These are phyloP conservation scores for Todus mexicanus DNA, from an alignment of 2,797 vertebrate species.

Conservation along the genomic window DNA sequence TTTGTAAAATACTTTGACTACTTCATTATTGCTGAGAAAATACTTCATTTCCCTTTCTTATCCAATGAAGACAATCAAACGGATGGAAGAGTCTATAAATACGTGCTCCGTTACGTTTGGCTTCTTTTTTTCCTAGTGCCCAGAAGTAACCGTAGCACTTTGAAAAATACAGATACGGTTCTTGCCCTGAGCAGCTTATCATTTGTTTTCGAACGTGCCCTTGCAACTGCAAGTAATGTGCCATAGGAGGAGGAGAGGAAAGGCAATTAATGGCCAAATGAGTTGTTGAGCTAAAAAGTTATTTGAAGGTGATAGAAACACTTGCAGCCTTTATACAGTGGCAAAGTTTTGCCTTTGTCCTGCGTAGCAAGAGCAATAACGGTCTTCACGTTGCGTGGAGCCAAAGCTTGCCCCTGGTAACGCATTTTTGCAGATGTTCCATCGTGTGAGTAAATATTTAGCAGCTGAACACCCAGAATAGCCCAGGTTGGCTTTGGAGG, in stretches of 20 bases:
- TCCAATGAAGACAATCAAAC: neutral
- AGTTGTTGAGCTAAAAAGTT: conserved; percentile 37
- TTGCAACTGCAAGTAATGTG: neutral
- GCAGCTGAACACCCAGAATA: neutral
- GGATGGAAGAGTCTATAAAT: neutral
- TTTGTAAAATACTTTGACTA: neutral
- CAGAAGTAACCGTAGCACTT: conserved; percentile 37
- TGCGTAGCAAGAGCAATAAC: neutral
- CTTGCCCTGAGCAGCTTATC: conserved; percentile 45
- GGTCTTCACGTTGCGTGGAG: neutral
- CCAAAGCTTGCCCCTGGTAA: neutral
- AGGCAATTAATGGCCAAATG: conserved; percentile 41
- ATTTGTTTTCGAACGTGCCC: neutral
- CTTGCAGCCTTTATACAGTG: neutral
- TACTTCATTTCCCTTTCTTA: neutral
- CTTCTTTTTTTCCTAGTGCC: neutral
- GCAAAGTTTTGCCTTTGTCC: neutral
- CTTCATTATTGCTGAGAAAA: neutral
- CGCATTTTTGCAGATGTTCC: neutral
- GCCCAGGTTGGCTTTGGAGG: neutral
- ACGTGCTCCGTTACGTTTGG: accelerated
- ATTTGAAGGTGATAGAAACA: conserved; percentile 17
- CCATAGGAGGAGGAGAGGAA: neutral
- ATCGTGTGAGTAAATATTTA: neutral
- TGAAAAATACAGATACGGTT: neutral